Percentiles rank a stretch among this genome's conserved stretches.
Conservation (phyloP, 2,113 vertebrate genomes). For the Heterotis niloticus region DNA sequence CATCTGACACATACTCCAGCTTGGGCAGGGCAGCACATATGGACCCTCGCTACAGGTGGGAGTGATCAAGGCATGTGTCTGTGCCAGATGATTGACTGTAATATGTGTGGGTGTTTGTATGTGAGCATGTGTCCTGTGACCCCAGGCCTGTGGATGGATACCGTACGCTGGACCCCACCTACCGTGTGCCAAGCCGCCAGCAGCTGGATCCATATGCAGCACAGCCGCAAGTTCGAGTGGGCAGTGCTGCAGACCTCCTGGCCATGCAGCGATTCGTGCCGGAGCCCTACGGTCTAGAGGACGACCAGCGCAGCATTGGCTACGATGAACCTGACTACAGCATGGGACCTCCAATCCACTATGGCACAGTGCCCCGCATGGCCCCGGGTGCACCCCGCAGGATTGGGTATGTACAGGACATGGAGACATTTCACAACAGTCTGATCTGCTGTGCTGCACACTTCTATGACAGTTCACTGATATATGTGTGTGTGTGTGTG, state of each 20-base stretch:
- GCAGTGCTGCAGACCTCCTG: conserved; percentile 81
- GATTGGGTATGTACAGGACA: conserved; percentile 66
- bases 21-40: conserved; percentile 78
- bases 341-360: conserved; percentile 74
- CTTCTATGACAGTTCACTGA: neutral
- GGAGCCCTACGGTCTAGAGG: conserved; percentile 83
- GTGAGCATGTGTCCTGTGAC: neutral
- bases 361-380: conserved; percentile 76
- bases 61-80: neutral
- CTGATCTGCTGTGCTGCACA: neutral
- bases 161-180: conserved; percentile 72
- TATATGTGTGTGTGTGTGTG: neutral
- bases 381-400: conserved; percentile 73
- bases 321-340: conserved; percentile 87
- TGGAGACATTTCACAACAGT: neutral
- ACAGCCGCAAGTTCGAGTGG: conserved; percentile 86
- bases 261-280: conserved; percentile 76
- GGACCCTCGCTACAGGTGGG: conserved; percentile 82
- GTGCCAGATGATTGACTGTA: neutral
- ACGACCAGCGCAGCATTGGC: conserved; percentile 88
- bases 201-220: conserved; percentile 84
- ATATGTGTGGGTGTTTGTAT: neutral
- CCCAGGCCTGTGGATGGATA: conserved; percentile 58
- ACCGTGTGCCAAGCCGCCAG: conserved; percentile 80
- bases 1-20: conserved; percentile 77